phyloP scores from a whole-genome alignment of 2,113 vertebrate genomes.

The Clinocottus analis region DNA sequence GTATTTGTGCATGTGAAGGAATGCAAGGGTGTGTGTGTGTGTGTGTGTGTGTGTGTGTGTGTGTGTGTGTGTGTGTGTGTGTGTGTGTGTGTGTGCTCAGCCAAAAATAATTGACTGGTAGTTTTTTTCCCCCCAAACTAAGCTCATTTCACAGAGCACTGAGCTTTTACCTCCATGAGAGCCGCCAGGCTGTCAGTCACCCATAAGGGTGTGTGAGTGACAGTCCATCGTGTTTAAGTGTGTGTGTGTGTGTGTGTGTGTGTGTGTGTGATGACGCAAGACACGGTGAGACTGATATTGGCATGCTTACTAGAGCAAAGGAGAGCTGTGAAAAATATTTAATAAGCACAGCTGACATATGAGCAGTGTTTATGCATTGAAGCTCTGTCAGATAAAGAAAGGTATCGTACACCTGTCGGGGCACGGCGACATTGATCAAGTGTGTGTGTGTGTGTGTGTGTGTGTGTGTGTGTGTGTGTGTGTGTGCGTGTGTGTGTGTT shows the following conservation, averaged over 20 bases:
- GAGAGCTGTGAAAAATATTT: conserved; percentile 61
- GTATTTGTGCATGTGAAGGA: conserved; percentile 7
- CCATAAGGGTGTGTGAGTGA: conserved; percentile 39
- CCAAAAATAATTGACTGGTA: conserved; percentile 63
- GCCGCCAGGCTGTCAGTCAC: conserved; percentile 69
- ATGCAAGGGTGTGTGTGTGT: neutral
- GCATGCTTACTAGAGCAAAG: conserved; percentile 66
- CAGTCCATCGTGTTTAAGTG: conserved; percentile 22
- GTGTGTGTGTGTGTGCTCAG: conserved; percentile 9
- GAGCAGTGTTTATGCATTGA: neutral
- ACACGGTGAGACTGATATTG: conserved; percentile 64
- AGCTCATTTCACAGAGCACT: conserved; percentile 74
- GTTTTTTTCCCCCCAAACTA: conserved; percentile 58
- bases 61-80: neutral
- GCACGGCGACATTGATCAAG: neutral
- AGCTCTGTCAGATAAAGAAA: conserved; percentile 17
- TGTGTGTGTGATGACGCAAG: conserved; percentile 34
- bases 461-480: too few relatives aligned
- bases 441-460: too few relatives aligned
- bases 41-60: neutral
- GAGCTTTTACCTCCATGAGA: conserved; percentile 51
- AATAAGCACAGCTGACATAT: conserved; percentile 48
- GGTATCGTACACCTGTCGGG: conserved; percentile 5
- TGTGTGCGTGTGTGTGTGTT: conserved; percentile 3
- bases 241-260: conserved; percentile 32